A percentile compares a stretch with the other conserved stretches of the same genome.
These are phyloP conservation scores for Diachasma alloeum DNA, from an alignment of 1,140 invertebrate genomes.

Conservation along the genomic window DNA sequence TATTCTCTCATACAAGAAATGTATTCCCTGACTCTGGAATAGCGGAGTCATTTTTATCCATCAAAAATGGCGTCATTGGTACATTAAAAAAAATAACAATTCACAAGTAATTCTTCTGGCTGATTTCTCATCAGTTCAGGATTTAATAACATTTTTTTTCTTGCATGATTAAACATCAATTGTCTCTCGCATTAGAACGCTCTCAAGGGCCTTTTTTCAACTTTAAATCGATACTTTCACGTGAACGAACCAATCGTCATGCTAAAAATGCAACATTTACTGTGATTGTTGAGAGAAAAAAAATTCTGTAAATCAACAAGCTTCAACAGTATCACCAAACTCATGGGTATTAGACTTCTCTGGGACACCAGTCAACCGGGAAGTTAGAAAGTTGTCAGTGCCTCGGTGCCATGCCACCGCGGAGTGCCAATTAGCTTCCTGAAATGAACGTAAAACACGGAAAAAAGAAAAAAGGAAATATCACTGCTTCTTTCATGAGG, in stretches of 20 bases:
- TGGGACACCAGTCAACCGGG: slow-evolving; percentile 23
- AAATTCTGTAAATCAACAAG: background rate
- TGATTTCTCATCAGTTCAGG: too few relatives aligned
- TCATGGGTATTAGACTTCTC: background rate
- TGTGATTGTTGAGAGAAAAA: background rate
- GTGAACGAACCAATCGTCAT: background rate
- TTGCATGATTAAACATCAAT: too few relatives aligned
- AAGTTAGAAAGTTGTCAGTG: slow-evolving; percentile 36
- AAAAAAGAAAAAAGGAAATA: background rate
- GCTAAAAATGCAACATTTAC: background rate
- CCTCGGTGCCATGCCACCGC: background rate
- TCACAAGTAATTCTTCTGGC: too few relatives aligned
- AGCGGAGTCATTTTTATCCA: too few relatives aligned
- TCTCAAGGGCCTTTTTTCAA: background rate
- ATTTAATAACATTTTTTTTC: too few relatives aligned
- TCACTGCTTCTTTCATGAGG: background rate
- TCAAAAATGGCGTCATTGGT: too few relatives aligned
- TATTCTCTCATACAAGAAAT: too few relatives aligned
- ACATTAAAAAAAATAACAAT: too few relatives aligned
- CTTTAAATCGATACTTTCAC: background rate
- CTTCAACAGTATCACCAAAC: background rate
- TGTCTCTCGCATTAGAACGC: too few relatives aligned
- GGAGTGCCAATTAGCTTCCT: slow-evolving; percentile 5
- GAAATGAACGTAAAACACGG: background rate
- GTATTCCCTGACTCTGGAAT: too few relatives aligned